These are phyloP conservation scores for Ranitomeya variabilis DNA, from an alignment of 2,113 vertebrate genomes.

Conservation along the genomic window DNA sequence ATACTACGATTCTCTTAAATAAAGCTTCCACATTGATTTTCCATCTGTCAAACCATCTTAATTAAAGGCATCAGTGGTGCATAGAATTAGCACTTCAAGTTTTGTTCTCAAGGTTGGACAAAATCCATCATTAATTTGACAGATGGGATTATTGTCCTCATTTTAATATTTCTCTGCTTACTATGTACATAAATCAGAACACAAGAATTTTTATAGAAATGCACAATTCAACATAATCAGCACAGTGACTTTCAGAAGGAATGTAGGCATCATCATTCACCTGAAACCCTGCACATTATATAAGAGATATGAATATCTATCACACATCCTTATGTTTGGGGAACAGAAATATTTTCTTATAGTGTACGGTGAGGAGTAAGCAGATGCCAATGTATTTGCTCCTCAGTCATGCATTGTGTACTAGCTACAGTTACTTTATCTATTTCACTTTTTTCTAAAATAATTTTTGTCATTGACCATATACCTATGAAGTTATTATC, in stretches of 20 bases:
- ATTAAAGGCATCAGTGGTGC: constrained; percentile 67
- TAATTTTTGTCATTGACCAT: too few species aligned
- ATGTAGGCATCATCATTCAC: not conserved
- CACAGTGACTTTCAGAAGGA: not conserved
- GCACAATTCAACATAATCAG: constrained; percentile 18
- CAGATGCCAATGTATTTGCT: too few species aligned
- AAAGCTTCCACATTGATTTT: constrained; percentile 70
- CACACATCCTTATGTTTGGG: not conserved
- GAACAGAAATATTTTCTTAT: not conserved
- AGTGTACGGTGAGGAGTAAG: too few species aligned
- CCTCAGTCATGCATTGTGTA: too few species aligned
- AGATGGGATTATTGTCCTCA: constrained; percentile 64
- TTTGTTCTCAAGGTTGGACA: constrained; percentile 64
- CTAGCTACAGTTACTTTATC: too few species aligned
- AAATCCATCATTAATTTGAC: constrained; percentile 65
- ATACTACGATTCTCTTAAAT: constrained; percentile 65
- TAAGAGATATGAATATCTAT: not conserved
- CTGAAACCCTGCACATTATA: not conserved
- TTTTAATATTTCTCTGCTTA: constrained; percentile 64
- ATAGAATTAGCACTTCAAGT: constrained; percentile 67
- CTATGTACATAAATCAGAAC: constrained; percentile 53
- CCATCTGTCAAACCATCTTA: constrained; percentile 72
- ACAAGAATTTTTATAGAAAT: constrained; percentile 3
- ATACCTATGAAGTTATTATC: too few species aligned
- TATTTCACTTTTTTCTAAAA: too few species aligned